Base-by-base conservation (phyloP, 92 coral and sea anemone species). In the Phenganax subtilis region DNA sequence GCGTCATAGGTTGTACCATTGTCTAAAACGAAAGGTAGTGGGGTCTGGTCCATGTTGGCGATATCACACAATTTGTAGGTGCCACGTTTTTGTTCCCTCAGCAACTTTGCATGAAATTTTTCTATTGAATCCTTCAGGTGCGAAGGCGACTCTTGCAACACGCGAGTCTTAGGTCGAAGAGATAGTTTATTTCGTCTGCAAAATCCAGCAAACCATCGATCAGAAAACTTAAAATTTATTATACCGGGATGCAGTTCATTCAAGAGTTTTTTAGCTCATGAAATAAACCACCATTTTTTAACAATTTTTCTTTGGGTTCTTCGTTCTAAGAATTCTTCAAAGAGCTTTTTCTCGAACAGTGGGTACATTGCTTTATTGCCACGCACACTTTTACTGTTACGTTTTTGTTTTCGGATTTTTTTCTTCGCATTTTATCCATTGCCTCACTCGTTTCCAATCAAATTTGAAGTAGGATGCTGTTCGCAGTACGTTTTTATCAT, bases 361-460 rank as follows among this genome's bases (percentile, higher is more conserved):
- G 65, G 65, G 65, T 59, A 59, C 65, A 59, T 14, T 59, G 65
- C 65, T 25, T 59, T 59, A 1, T 3, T 59, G 65, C 65, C 65
- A 59, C 65, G 65, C 65, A 59, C 27, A 25, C 65, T 59, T 59
- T 59, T 59, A 25, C 65, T 81, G 51, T 66, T 78, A 80, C 71
- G 67, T 72, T 47, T 47, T 44, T 66, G 79, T 2, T 53, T 12
- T 79, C 30, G 67, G n/a, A 85, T 85, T 27, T 79, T 27, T 79
- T 85, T 37, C 84, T 66, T 78, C 85, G 28, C 70, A 10, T 16
- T 76, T 84, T 9, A 77, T 76, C 85, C 87, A 77, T 84, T 76
- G 53, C 3, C 84, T 61, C 66, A 84, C 87, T 84, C 77, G 84
- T 30, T 78, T 85, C 15, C 84, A 78, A 85, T 84, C 84, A 84